Evolutionary conservation across 2,113 vertebrate species (phyloP).

Genomic region (Rhabdornis inornatus): DNA sequence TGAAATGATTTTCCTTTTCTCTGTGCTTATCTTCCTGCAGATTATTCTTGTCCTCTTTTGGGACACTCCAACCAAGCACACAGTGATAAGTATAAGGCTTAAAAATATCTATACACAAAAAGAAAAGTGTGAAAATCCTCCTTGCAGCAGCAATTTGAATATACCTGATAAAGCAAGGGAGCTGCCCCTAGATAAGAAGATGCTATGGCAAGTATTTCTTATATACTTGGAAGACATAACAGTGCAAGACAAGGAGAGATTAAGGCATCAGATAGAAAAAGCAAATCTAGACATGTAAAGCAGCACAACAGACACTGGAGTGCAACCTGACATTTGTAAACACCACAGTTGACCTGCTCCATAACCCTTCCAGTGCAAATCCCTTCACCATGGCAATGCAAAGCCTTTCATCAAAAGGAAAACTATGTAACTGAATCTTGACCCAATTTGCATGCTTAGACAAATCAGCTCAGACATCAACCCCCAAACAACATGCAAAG

Average conservation of each 20-base stretch:
- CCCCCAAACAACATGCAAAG: not conserved
- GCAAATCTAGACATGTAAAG: not conserved
- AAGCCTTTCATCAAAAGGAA: not conserved
- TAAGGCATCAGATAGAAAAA: not conserved
- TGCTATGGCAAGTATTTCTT: not conserved
- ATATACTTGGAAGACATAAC: not conserved
- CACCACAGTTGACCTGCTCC: fast-evolving
- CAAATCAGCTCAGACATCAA: not conserved
- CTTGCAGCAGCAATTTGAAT: not conserved
- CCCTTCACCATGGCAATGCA: not conserved
- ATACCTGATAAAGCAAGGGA: too few relatives aligned
- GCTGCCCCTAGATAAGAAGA: not conserved
- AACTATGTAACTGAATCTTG: not conserved
- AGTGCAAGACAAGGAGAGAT: not conserved
- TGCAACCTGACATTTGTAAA: not conserved
- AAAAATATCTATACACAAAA: not conserved
- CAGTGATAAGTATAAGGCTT: not conserved
- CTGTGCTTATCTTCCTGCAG: fast-evolving
- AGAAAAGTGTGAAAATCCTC: not conserved
- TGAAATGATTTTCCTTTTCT: not conserved
- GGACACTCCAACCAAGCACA: fast-evolving
- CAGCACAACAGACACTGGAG: not conserved
- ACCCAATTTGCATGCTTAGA: not conserved
- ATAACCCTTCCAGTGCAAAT: not conserved
- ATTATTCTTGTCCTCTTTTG: not conserved